Evolutionary conservation across 1,140 invertebrate genomes (phyloP).

Genomic region (Chionoecetes opilio): DNA sequence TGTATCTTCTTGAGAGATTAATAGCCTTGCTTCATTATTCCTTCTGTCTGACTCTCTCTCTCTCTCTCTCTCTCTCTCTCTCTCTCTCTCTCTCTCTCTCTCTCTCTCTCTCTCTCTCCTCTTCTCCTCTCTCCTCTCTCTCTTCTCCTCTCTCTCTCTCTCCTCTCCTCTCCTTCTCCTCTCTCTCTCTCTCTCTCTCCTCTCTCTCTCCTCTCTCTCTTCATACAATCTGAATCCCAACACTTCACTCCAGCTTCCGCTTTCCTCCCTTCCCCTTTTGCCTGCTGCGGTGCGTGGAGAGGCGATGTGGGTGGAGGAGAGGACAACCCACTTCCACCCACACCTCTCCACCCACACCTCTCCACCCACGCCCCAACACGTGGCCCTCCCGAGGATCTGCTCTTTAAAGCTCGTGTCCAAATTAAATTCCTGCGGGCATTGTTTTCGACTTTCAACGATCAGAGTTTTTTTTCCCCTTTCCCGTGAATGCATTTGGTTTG

Average conservation of each 20-base stretch:
- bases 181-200: no score
- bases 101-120: neutral
- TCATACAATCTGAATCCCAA: no score
- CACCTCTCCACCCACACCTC: neutral
- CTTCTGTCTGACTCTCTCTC: neutral
- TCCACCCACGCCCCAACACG: neutral
- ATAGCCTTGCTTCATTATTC: neutral
- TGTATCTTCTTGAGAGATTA: neutral
- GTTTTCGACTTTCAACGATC: neutral
- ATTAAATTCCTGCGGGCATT: slow-evolving; percentile 20
- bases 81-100: neutral
- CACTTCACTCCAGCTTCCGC: no score
- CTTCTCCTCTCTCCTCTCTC: neutral
- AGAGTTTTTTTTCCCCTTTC: neutral
- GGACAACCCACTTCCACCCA: neutral
- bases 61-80: neutral
- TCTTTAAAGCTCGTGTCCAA: slow-evolving; percentile 1
- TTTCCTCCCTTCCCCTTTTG: no score
- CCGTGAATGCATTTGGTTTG: neutral
- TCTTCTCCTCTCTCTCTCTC: neutral
- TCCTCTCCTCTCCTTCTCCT: neutral
- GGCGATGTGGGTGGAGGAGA: neutral
- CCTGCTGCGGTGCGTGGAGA: neutral
- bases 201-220: neutral
- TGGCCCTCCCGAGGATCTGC: neutral